Conservation (phyloP, 2,113 vertebrate genomes). For the Amphiprion percula region DNA sequence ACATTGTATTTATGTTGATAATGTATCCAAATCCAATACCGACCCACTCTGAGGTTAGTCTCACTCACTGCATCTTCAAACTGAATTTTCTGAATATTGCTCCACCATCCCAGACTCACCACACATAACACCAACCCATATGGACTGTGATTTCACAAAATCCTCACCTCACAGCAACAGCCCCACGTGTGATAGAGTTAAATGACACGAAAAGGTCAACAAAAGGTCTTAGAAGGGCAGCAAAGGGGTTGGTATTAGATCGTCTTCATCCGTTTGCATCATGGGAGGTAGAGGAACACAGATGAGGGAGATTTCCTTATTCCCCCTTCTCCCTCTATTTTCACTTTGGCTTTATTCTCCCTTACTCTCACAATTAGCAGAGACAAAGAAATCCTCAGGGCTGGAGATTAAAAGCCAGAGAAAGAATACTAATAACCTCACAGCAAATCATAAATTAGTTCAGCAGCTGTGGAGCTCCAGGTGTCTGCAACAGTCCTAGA, state of each 20-base stretch:
- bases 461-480: slow-evolving; percentile 7
- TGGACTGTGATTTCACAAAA: slow-evolving; percentile 38
- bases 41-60: background rate
- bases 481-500: background rate
- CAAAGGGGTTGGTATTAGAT: slow-evolving; percentile 50
- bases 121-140: slow-evolving; percentile 11
- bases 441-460: slow-evolving; percentile 33
- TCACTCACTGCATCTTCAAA: background rate
- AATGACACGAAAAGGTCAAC: slow-evolving; percentile 79
- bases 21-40: background rate
- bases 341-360: slow-evolving; percentile 20
- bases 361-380: slow-evolving; percentile 47
- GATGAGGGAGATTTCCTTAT: slow-evolving; percentile 34
- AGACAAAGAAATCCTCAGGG: slow-evolving; percentile 44
- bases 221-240: slow-evolving; percentile 80
- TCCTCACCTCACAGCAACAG: slow-evolving; percentile 52
- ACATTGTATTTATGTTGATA: background rate
- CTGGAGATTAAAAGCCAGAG: slow-evolving; percentile 22
- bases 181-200: slow-evolving; percentile 60
- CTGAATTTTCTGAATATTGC: slow-evolving; percentile 2
- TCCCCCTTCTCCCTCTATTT: background rate
- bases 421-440: slow-evolving; percentile 52
- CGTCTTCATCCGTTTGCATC: slow-evolving; percentile 51
- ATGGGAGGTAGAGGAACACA: slow-evolving; percentile 39
- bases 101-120: slow-evolving; percentile 4